Percentiles rank a stretch among this genome's conserved stretches.
These are phyloP conservation scores for Enteromius radiatus DNA, from an alignment of 2,797 vertebrate genomes.

Conservation along the genomic window DNA sequence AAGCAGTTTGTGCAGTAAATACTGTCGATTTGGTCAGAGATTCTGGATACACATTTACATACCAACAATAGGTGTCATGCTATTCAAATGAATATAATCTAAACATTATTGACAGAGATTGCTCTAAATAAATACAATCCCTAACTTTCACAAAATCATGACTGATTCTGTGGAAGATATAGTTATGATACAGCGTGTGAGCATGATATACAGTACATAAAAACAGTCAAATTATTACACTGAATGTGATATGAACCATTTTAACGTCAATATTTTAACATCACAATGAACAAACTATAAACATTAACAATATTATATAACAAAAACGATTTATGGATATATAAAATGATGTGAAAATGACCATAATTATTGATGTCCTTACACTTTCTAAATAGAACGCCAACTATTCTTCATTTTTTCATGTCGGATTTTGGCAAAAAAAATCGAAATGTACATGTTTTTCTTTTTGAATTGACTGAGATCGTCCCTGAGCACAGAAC, in stretches of 20 bases:
- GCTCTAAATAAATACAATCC: background rate
- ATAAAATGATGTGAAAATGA: background rate
- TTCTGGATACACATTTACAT: slow-evolving; percentile 31
- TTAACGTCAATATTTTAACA: slow-evolving; percentile 9
- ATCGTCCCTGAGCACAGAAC: slow-evolving; percentile 36
- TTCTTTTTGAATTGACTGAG: slow-evolving; percentile 33
- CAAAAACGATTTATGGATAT: slow-evolving; percentile 9
- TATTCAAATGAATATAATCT: slow-evolving; percentile 3
- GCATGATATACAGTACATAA: slow-evolving; percentile 10
- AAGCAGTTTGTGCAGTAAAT: slow-evolving; percentile 39
- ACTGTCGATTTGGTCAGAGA: slow-evolving; percentile 35
- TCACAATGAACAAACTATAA: background rate
- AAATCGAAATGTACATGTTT: slow-evolving; percentile 49
- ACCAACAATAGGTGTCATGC: slow-evolving; percentile 24
- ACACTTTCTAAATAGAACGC: background rate
- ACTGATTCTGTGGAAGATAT: background rate
- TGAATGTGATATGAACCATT: slow-evolving; percentile 18
- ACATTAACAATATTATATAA: background rate
- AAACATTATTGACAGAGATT: slow-evolving; percentile 3
- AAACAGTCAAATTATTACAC: slow-evolving; percentile 12
- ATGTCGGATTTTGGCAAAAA: slow-evolving; percentile 25
- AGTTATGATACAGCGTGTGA: background rate
- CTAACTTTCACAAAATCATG: slow-evolving; percentile 15
- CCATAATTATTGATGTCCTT: background rate
- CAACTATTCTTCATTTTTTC: slow-evolving; percentile 7